Evolutionary conservation across 2,113 vertebrate genomes (phyloP).

Genomic region (Callaeas wilsoni): DNA sequence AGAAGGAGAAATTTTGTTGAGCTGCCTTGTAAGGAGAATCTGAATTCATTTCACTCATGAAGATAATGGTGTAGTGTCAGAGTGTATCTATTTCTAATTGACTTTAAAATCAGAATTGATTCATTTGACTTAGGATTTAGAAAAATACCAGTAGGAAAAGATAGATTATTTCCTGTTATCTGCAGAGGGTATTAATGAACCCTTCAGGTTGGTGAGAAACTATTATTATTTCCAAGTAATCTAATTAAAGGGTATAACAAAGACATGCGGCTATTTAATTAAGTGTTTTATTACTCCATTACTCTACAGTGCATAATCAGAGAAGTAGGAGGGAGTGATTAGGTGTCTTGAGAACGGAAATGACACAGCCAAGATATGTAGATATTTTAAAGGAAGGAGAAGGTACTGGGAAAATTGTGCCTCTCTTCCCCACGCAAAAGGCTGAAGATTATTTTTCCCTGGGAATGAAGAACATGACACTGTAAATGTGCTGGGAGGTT

Average conservation of each 20-base stretch:
- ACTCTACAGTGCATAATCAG: slow-evolving; percentile 8
- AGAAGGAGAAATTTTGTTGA: not conserved
- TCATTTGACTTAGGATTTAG: not conserved
- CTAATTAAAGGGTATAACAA: slow-evolving; percentile 20
- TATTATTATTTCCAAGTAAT: slow-evolving; percentile 26
- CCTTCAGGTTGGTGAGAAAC: not conserved
- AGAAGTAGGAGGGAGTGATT: not conserved
- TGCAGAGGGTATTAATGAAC: not conserved
- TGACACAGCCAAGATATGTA: slow-evolving; percentile 5
- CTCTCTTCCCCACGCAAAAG: not conserved
- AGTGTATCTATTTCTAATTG: not conserved
- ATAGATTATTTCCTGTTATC: slow-evolving; percentile 24
- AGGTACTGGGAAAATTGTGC: not conserved
- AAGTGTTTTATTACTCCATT: slow-evolving; percentile 35
- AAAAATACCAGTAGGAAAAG: not conserved
- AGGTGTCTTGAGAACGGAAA: slow-evolving; percentile 36
- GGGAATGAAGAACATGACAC: not conserved
- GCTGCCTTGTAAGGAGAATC: not conserved
- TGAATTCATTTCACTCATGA: not conserved
- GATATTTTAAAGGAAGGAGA: not conserved
- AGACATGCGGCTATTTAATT: slow-evolving; percentile 19
- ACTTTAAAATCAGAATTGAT: slow-evolving; percentile 3
- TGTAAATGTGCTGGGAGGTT: not conserved
- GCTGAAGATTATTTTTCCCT: not conserved
- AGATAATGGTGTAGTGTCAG: not conserved